A percentile compares a stretch with the other conserved stretches of the same genome.
These are phyloP conservation scores for Callorhinus ursinus DNA, from an alignment of 2,113 vertebrate species.

Conservation along the genomic window DNA sequence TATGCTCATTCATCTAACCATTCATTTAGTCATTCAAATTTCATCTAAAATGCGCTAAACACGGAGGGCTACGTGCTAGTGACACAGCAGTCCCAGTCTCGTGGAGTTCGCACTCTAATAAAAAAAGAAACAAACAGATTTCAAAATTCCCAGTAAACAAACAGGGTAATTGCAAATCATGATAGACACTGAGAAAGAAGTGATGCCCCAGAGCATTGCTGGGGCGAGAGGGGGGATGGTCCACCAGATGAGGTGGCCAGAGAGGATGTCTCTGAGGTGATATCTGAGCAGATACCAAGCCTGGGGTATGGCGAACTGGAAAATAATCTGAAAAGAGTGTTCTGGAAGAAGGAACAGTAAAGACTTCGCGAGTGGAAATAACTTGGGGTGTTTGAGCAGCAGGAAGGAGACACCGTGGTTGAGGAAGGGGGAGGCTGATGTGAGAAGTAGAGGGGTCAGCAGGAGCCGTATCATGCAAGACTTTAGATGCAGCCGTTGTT, in stretches of 20 bases:
- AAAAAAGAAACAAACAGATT: not conserved
- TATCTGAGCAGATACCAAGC: not conserved
- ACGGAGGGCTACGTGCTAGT: not conserved
- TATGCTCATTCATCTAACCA: no score
- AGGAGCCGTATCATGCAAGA: not conserved
- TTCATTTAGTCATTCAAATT: not conserved
- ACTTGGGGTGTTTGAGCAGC: not conserved
- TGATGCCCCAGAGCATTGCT: fast-evolving
- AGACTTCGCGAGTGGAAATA: not conserved
- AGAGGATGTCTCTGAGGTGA: not conserved
- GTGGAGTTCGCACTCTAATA: not conserved
- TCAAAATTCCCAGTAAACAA: not conserved
- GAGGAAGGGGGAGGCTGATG: not conserved
- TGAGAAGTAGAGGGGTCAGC: not conserved
- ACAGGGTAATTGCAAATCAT: not conserved
- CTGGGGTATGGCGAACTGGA: not conserved
- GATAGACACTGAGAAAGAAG: not conserved
- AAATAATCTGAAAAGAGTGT: not conserved
- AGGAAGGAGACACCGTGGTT: not conserved
- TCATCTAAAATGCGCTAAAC: not conserved
- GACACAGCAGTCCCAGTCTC: not conserved
- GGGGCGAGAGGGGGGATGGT: not conserved
- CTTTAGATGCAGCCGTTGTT: not conserved
- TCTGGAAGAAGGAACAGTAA: not conserved
- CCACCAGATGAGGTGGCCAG: not conserved